phyloP scores from a whole-genome alignment of 2,113 vertebrate genomes.

The Sphaerodactylus townsendi region DNA sequence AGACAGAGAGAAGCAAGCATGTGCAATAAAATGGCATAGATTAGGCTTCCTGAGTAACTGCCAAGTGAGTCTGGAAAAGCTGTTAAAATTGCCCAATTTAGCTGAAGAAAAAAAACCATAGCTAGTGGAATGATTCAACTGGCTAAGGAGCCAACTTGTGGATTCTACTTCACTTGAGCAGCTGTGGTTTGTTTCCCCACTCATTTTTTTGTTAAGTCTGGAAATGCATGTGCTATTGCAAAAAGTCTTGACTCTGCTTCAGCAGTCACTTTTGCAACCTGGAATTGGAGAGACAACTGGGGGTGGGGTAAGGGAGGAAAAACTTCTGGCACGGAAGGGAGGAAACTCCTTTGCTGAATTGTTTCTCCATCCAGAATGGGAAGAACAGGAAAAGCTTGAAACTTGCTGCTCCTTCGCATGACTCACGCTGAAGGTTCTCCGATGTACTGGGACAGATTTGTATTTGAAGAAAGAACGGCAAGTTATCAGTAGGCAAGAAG shows the following conservation, averaged over 20 bases:
- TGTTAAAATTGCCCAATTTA: constrained; percentile 30
- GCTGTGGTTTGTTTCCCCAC: neutral
- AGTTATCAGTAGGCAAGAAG: neutral
- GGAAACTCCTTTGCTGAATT: constrained; percentile 19
- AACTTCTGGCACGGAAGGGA: neutral
- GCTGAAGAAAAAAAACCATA: neutral
- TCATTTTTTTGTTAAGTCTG: neutral
- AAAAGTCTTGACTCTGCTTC: neutral
- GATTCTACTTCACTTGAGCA: fast-evolving
- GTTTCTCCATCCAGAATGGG: constrained; percentile 13
- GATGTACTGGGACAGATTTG: neutral
- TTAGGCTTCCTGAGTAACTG: constrained; percentile 13
- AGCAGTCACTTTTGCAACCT: neutral
- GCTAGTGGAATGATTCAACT: constrained; percentile 22
- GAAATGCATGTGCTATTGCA: neutral
- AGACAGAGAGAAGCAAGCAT: neutral
- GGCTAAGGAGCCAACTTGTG: neutral
- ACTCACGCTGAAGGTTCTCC: neutral
- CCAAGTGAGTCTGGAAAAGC: constrained; percentile 20
- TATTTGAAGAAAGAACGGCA: neutral
- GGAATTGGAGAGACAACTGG: fast-evolving
- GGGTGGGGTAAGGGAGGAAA: neutral
- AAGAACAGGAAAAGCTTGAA: constrained; percentile 28
- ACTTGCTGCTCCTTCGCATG: neutral
- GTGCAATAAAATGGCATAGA: neutral